Percentiles rank a stretch among this genome's conserved stretches.
Conservation (phyloP, 2,888 invertebrate genomes). For the Esperia sulphurella region DNA sequence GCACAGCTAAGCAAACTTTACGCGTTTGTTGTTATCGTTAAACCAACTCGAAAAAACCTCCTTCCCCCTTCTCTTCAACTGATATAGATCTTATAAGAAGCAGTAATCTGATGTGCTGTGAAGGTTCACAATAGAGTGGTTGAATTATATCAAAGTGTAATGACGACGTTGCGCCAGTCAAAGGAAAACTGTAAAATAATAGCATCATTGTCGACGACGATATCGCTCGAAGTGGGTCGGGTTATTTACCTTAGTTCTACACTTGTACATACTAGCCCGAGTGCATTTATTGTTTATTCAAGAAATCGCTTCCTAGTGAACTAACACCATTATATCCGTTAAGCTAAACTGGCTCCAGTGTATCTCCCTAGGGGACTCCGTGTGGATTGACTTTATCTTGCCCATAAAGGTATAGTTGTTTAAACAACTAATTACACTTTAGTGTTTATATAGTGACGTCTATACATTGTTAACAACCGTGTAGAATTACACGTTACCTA, state of each 20-base stretch:
- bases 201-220: constrained; percentile 39
- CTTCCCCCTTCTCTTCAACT: constrained; percentile 12
- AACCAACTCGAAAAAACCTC: constrained; percentile 34
- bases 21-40: constrained; percentile 54
- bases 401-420: constrained; percentile 7
- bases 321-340: background rate
- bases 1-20: constrained; percentile 72
- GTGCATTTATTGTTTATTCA: constrained; percentile 26
- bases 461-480: constrained; percentile 5
- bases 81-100: constrained; percentile 22
- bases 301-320: constrained; percentile 13
- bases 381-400: background rate
- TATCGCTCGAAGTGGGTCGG: constrained; percentile 48
- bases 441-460: constrained; percentile 17
- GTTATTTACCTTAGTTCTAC: constrained; percentile 48
- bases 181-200: constrained; percentile 51
- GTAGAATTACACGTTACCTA: background rate
- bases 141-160: constrained; percentile 48
- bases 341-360: background rate
- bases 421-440: constrained; percentile 23
- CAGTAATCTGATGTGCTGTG: constrained; percentile 27
- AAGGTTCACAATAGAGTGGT: constrained; percentile 41
- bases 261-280: constrained; percentile 31
- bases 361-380: background rate
- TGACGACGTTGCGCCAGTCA: constrained; percentile 50